Evolutionary conservation across 1,140 invertebrate species (phyloP).

Genomic region (Coelopa frigida): DNA sequence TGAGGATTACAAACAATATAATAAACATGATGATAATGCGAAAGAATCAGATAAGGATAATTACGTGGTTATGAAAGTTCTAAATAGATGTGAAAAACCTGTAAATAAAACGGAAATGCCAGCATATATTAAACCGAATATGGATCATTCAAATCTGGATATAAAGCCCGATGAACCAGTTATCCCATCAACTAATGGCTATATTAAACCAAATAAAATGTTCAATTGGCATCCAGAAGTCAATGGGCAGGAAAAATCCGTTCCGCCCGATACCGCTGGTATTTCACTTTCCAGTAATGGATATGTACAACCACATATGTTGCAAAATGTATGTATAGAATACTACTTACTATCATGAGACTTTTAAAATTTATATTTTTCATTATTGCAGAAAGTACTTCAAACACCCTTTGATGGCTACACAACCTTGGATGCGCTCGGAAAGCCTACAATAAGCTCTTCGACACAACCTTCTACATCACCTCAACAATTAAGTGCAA

Average conservation of each 20-base stretch:
- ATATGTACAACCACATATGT: constrained; percentile 8
- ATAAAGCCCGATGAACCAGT: constrained; percentile 1
- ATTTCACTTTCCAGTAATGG: neutral
- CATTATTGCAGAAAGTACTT: neutral
- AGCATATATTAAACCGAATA: too few relatives aligned
- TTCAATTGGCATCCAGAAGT: neutral
- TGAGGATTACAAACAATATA: neutral
- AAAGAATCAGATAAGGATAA: neutral
- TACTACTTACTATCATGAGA: neutral
- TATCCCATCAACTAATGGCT: neutral
- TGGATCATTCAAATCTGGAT: too few relatives aligned
- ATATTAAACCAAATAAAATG: constrained; percentile 3
- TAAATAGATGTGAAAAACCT: neutral
- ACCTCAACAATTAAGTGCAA: too few relatives aligned
- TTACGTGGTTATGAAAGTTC: too few relatives aligned
- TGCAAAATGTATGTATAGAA: constrained; percentile 10
- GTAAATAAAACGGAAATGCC: neutral
- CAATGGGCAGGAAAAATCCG: neutral
- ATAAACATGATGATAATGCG: neutral
- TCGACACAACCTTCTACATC: too few relatives aligned
- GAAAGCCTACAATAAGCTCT: constrained; percentile 6
- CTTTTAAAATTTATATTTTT: too few relatives aligned
- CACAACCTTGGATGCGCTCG: constrained; percentile 8
- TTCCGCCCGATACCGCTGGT: neutral
- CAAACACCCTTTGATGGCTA: constrained; percentile 5